phyloP scores from a whole-genome alignment of 2,113 vertebrate genomes.

The Brienomyrus brachyistius region DNA sequence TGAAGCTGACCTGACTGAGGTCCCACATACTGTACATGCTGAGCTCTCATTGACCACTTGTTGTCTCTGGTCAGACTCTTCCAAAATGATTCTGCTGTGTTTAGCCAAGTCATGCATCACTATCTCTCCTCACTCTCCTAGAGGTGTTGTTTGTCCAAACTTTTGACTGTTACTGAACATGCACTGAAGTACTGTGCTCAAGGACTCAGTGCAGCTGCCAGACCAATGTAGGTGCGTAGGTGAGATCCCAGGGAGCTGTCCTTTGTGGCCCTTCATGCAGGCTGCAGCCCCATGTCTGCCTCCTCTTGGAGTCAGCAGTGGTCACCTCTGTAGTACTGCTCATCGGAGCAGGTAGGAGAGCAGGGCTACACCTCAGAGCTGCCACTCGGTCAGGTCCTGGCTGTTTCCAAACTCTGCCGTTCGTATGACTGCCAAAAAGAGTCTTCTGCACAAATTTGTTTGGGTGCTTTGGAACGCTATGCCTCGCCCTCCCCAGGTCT shows the following conservation, averaged over 20 bases:
- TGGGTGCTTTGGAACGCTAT: neutral
- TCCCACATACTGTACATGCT: no score
- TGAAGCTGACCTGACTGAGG: no score
- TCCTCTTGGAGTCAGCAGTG: neutral
- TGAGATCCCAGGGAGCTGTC: neutral
- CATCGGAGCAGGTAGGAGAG: neutral
- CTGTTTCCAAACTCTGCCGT: neutral
- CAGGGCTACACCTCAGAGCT: neutral
- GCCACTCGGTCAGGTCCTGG: neutral
- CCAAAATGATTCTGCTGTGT: neutral
- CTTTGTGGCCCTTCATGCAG: neutral
- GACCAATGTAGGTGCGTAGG: neutral
- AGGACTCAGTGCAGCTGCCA: neutral
- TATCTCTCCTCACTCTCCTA: neutral
- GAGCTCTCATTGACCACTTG: neutral
- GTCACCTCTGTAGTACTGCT: neutral
- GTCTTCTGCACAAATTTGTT: neutral
- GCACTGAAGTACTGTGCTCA: neutral
- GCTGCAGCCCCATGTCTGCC: neutral
- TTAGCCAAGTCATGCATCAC: neutral
- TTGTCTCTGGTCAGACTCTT: neutral
- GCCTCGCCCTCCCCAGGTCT: neutral
- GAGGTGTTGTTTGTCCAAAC: neutral
- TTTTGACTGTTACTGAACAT: neutral
- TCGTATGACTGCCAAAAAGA: neutral